A percentile compares a stretch with the other conserved stretches of the same genome.
Evolutionary conservation across 2,113 vertebrate species (phyloP).

Genomic region (Heterochromis multidens): DNA sequence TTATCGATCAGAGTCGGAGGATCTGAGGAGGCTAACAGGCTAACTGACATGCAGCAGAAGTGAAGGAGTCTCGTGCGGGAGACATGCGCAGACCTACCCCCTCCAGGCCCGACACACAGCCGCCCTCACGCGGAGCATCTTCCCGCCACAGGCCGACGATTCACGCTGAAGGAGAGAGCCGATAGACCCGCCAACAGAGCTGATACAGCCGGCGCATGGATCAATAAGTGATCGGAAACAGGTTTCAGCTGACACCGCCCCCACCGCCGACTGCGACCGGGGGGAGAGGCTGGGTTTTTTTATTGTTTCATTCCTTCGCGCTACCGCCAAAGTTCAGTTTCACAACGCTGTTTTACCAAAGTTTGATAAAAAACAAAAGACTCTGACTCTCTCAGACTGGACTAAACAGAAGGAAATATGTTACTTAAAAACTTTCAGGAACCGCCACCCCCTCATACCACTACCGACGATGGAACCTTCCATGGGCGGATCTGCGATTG

Average conservation of each 20-base stretch:
- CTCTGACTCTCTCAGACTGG: fast-evolving
- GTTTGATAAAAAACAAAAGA: fast-evolving
- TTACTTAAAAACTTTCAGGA: background rate
- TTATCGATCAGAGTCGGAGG: background rate
- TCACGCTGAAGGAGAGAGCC: background rate
- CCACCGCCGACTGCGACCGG: fast-evolving
- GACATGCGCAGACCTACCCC: conserved; percentile 66
- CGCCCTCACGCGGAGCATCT: conserved; percentile 60
- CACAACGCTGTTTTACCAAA: background rate
- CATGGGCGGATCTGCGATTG: conserved; percentile 27
- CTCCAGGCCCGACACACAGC: conserved; percentile 50
- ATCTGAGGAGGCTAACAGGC: background rate
- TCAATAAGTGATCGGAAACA: background rate
- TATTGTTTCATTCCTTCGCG: background rate
- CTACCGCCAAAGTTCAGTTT: background rate
- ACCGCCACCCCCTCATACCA: background rate
- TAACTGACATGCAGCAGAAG: background rate
- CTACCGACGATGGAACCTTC: conserved; percentile 34
- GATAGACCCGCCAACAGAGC: too few relatives aligned
- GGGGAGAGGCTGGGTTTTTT: background rate
- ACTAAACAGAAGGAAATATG: fast-evolving
- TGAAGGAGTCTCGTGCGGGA: conserved; percentile 25
- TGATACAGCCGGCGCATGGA: fast-evolving
- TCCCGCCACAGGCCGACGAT: background rate
- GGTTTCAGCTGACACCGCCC: background rate